Percentiles rank a stretch among this genome's conserved stretches.
phyloP scores from a whole-genome alignment of 2,888 invertebrate genomes.

The Agapetus fuscipes region DNA sequence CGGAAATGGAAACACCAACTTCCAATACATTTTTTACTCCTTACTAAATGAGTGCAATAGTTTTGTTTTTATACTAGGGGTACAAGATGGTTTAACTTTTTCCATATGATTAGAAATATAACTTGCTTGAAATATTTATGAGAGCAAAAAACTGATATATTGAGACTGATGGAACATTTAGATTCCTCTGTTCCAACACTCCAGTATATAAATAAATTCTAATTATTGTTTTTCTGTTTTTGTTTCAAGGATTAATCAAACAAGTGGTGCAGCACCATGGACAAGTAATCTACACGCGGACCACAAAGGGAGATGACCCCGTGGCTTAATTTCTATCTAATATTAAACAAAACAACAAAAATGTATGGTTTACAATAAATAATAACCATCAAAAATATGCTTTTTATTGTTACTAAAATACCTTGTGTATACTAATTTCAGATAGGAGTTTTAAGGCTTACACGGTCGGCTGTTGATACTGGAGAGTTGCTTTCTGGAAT shows the following conservation, averaged over 20 bases:
- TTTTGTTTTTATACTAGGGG: too few relatives aligned
- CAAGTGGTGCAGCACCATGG: constrained; percentile 95
- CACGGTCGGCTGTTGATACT: too few relatives aligned
- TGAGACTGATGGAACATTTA: constrained; percentile 44
- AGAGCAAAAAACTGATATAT: constrained; percentile 46
- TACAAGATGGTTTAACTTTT: too few relatives aligned
- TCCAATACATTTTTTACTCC: too few relatives aligned
- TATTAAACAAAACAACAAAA: constrained; percentile 10
- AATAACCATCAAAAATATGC: constrained; percentile 8
- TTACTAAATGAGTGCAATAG: too few relatives aligned
- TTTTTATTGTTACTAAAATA: too few relatives aligned
- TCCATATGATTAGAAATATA: constrained; percentile 25
- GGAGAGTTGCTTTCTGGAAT: too few relatives aligned
- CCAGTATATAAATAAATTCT: too few relatives aligned
- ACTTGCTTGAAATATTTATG: constrained; percentile 25
- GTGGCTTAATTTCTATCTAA: constrained; percentile 47
- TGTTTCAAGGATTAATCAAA: constrained; percentile 72
- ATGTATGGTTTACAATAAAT: constrained; percentile 12
- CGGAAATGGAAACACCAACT: too few relatives aligned
- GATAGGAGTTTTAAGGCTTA: too few relatives aligned
- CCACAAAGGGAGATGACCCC: constrained; percentile 88
- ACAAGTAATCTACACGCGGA: constrained; percentile 94
- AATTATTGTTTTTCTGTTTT: constrained; percentile 6
- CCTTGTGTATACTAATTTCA: too few relatives aligned
- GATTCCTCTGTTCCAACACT: too few relatives aligned